Percentiles rank a stretch among this genome's conserved stretches.
Evolutionary conservation across 2,113 vertebrate species (phyloP).

Genomic region (Tonatia bakeri): DNA sequence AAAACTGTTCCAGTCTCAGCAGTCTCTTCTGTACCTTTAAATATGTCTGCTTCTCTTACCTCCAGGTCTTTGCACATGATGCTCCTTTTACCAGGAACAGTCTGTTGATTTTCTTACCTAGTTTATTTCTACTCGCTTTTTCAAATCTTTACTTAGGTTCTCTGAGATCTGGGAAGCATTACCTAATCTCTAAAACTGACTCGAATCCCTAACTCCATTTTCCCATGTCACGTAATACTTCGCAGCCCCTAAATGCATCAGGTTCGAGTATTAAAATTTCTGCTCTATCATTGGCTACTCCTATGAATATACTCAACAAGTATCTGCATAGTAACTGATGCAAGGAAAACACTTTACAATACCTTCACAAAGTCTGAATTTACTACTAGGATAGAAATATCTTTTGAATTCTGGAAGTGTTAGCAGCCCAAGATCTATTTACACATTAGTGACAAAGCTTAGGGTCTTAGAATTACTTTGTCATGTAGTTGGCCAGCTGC

Average conservation of each 20-base stretch:
- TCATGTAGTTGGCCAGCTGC: neutral
- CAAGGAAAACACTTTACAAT: neutral
- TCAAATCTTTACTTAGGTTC: neutral
- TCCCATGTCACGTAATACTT: neutral
- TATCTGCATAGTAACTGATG: neutral
- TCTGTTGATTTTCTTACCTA: neutral
- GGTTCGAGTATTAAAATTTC: neutral
- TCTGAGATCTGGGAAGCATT: neutral
- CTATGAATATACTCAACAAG: neutral
- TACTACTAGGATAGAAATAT: neutral
- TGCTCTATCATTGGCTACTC: neutral
- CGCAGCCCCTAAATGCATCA: neutral
- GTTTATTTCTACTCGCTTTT: neutral
- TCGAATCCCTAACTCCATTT: neutral
- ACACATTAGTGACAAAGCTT: neutral
- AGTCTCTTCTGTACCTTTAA: neutral
- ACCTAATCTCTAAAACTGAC: neutral
- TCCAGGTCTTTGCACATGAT: neutral
- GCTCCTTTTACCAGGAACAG: neutral
- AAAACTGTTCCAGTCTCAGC: neutral
- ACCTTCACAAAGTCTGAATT: neutral
- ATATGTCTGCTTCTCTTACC: neutral
- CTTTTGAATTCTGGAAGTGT: neutral
- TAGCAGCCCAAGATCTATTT: neutral
- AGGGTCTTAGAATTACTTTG: neutral